Conservation (phyloP, 2,888 invertebrate genomes). For the Amblyjoppa proteus region DNA sequence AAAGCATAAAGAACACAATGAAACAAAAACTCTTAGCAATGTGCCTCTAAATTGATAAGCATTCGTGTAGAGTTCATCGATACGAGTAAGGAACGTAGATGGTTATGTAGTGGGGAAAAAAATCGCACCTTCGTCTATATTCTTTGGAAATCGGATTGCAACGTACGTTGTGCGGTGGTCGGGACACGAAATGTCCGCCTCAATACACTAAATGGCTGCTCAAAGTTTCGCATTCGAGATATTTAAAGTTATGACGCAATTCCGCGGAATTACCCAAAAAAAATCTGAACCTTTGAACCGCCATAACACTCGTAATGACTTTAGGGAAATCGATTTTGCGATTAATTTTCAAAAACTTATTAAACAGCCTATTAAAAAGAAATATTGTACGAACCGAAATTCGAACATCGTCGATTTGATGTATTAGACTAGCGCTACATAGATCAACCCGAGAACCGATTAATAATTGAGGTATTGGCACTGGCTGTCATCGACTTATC, state of each 20-base stretch:
- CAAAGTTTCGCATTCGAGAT: not conserved
- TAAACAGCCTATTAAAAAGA: conserved; percentile 20
- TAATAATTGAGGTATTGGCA: conserved; percentile 2
- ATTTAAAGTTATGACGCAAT: not conserved
- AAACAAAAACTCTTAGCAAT: conserved; percentile 83
- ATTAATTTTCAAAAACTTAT: conserved; percentile 15
- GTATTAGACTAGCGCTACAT: conserved; percentile 1
- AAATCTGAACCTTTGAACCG: not conserved
- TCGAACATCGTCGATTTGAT: conserved; percentile 55
- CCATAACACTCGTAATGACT: too few species aligned
- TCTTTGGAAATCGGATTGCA: not conserved
- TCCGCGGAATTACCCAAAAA: not conserved
- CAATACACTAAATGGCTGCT: not conserved
- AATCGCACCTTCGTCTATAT: not conserved
- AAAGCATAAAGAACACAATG: conserved; percentile 68
- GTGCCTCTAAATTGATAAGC: conserved; percentile 84
- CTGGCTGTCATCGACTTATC: not conserved
- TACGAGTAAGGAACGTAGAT: conserved; percentile 74
- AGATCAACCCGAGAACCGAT: not conserved
- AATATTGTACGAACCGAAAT: conserved; percentile 51
- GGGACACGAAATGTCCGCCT: not conserved
- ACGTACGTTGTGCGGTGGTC: too few species aligned
- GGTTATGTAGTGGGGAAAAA: conserved; percentile 29
- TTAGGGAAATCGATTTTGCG: not conserved
- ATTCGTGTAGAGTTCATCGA: conserved; percentile 79